These are phyloP conservation scores for Cephus spinipes DNA, from an alignment of 2,888 invertebrate genomes.

Conservation along the genomic window DNA sequence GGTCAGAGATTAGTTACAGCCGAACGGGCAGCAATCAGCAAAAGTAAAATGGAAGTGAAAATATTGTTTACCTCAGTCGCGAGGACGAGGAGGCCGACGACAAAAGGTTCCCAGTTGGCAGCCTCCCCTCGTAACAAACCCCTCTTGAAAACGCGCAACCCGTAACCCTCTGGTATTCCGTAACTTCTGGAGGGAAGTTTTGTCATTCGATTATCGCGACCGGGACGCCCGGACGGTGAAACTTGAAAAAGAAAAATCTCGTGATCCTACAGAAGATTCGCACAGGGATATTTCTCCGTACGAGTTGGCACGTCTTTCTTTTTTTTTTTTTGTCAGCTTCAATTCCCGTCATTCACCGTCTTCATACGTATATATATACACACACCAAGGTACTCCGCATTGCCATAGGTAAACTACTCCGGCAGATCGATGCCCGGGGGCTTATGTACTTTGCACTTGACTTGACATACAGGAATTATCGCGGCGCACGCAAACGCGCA, in stretches of 20 bases:
- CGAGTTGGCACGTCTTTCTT: not conserved
- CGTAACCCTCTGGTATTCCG: not conserved
- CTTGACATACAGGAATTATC: not conserved
- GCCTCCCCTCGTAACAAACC: not conserved
- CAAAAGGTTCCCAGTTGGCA: not conserved
- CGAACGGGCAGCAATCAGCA: constrained; percentile 33
- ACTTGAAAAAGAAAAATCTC: not conserved
- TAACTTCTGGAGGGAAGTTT: not conserved
- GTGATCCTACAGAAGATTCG: not conserved
- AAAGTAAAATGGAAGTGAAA: constrained; percentile 9
- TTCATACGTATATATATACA: not conserved
- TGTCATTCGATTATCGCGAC: not conserved
- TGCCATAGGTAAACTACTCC: not conserved
- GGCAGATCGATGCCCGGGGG: not conserved
- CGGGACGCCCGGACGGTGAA: not conserved
- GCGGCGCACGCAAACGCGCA: not conserved
- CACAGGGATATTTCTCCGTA: not conserved
- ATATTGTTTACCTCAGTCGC: constrained; percentile 20
- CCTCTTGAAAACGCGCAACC: not conserved
- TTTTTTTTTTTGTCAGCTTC: not conserved
- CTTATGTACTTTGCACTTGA: not conserved
- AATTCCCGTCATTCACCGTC: not conserved
- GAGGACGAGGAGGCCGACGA: not conserved
- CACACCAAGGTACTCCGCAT: not conserved
- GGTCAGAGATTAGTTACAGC: constrained; percentile 28